phyloP scores from a whole-genome alignment of 2,797 vertebrate species.

The Spea hammondii region DNA sequence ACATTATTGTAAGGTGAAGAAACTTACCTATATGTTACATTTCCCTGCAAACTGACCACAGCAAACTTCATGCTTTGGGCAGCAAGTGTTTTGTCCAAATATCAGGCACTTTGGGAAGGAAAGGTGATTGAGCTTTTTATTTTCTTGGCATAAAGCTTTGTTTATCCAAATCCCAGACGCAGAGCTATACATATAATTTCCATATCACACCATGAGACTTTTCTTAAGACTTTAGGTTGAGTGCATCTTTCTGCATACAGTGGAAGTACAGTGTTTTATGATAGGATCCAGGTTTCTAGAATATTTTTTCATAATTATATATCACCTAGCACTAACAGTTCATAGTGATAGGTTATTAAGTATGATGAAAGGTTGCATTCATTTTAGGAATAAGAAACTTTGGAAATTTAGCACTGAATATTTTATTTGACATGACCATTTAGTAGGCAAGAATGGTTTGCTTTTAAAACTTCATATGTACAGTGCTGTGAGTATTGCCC shows the following conservation, averaged over 20 bases:
- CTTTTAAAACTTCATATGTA: too few relatives aligned
- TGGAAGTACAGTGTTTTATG: constrained; percentile 31
- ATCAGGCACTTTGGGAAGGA: constrained; percentile 29
- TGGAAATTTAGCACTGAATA: too few relatives aligned
- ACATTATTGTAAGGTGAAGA: too few relatives aligned
- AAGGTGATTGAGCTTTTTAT: constrained; percentile 11
- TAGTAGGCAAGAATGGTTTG: too few relatives aligned
- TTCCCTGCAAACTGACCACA: constrained; percentile 28
- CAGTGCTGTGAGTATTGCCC: too few relatives aligned
- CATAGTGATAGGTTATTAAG: not conserved
- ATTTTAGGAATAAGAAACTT: too few relatives aligned
- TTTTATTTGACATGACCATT: too few relatives aligned
- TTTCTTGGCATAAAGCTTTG: constrained; percentile 31
- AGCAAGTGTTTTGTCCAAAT: constrained; percentile 37
- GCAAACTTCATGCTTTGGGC: constrained; percentile 16
- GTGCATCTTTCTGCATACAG: not conserved
- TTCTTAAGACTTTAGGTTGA: constrained; percentile 11
- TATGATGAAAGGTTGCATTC: not conserved
- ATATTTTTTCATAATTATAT: not conserved
- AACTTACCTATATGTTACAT: not conserved
- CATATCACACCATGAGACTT: constrained; percentile 30
- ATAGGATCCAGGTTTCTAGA: constrained; percentile 12
- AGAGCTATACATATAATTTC: constrained; percentile 29
- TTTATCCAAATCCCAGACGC: not conserved
- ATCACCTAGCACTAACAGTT: not conserved